phyloP scores from a whole-genome alignment of 2,797 vertebrate genomes.

The Macropodus opercularis region DNA sequence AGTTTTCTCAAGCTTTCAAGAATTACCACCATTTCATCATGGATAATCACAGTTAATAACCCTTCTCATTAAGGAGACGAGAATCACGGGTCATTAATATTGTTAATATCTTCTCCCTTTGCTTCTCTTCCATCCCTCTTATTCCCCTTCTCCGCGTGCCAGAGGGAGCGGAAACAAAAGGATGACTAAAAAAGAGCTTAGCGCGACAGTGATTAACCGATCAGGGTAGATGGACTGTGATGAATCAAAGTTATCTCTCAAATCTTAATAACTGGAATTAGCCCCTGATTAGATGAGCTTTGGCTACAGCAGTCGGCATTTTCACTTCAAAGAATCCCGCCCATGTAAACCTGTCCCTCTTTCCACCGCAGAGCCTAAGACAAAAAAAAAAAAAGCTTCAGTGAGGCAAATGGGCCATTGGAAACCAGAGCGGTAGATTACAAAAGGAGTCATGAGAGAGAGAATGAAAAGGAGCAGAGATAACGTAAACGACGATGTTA shows the following conservation, averaged over 20 bases:
- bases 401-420: slow-evolving; percentile 43
- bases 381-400: slow-evolving; percentile 12
- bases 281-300: slow-evolving; percentile 78
- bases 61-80: slow-evolving; percentile 78
- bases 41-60: slow-evolving; percentile 83
- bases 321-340: slow-evolving; percentile 73
- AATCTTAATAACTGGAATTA: slow-evolving; percentile 83
- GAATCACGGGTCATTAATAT: slow-evolving; percentile 80
- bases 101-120: slow-evolving; percentile 78
- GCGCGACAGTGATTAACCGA: slow-evolving; percentile 80
- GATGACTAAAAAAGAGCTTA: slow-evolving; percentile 66
- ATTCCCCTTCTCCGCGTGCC: slow-evolving; percentile 56
- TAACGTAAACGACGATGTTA: slow-evolving; percentile 32
- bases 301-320: slow-evolving; percentile 59
- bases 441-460: slow-evolving; percentile 16
- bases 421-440: slow-evolving; percentile 38
- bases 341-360: slow-evolving; percentile 59
- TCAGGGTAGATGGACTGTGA: slow-evolving; percentile 78
- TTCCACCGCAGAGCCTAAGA: slow-evolving; percentile 38
- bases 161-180: slow-evolving; percentile 74
- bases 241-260: slow-evolving; percentile 81
- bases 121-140: slow-evolving; percentile 58
- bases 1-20: slow-evolving; percentile 77
- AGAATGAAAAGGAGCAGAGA: slow-evolving; percentile 15
- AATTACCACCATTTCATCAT: slow-evolving; percentile 77